A percentile compares a stretch with the other conserved stretches of the same genome.
These are phyloP conservation scores for Myiotriccus ornatus DNA, from an alignment of 2,797 vertebrate species.

Conservation along the genomic window DNA sequence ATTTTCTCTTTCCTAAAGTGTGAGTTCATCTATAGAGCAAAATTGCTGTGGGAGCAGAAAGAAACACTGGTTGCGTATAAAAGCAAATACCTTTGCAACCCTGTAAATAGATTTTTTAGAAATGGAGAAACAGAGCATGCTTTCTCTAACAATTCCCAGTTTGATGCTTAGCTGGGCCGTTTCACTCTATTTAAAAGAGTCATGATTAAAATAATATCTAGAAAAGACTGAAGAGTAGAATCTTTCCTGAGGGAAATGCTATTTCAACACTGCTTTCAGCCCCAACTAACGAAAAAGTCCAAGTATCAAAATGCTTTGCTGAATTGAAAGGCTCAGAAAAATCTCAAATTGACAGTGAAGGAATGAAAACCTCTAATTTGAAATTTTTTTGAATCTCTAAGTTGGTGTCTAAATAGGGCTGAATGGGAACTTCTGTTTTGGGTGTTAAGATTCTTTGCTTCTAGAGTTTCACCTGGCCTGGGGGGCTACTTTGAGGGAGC, in stretches of 20 bases:
- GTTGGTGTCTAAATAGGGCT: not conserved
- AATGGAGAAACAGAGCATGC: not conserved
- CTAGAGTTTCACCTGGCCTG: not conserved
- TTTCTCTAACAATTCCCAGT: conserved; percentile 3
- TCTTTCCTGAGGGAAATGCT: not conserved
- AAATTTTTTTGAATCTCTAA: not conserved
- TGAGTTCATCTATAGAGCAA: not conserved
- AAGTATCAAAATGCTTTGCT: not conserved
- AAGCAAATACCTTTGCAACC: not conserved
- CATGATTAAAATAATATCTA: conserved; percentile 31
- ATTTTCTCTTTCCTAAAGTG: not conserved
- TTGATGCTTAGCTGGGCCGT: conserved; percentile 3
- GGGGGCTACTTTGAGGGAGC: rapidly evolving
- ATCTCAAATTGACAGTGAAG: not conserved
- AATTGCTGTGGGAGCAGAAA: conserved; percentile 10
- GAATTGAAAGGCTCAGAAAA: not conserved
- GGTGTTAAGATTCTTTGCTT: not conserved
- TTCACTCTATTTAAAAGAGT: not conserved
- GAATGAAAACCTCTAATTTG: not conserved
- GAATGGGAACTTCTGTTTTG: not conserved
- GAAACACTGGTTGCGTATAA: not conserved
- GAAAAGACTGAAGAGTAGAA: not conserved
- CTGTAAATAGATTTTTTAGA: conserved; percentile 10
- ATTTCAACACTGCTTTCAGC: not conserved
- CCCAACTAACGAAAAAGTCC: not conserved